These are phyloP conservation scores for Amazona ochrocephala DNA, from an alignment of 2,797 vertebrate species.

Conservation along the genomic window DNA sequence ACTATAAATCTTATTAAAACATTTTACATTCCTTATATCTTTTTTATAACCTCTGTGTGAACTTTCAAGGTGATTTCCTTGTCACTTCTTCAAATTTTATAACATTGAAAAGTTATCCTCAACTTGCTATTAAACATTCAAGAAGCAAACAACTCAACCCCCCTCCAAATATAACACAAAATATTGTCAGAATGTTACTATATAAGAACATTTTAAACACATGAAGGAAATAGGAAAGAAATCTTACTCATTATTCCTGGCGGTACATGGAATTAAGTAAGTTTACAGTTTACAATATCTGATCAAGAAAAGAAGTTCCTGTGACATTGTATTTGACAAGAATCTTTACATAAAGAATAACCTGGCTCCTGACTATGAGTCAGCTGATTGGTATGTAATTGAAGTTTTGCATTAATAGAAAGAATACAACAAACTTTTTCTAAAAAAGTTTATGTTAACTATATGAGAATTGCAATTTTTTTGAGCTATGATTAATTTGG, in stretches of 20 bases:
- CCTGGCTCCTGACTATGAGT: not conserved
- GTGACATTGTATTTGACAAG: not conserved
- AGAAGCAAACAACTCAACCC: not conserved
- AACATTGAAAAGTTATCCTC: not conserved
- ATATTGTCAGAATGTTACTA: not conserved
- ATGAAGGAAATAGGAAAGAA: not conserved
- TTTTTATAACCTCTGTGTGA: not conserved
- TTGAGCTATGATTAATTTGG: not conserved
- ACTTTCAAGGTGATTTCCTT: not conserved
- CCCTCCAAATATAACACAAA: not conserved
- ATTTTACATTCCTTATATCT: not conserved
- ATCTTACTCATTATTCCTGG: not conserved
- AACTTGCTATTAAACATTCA: not conserved
- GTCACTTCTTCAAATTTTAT: not conserved
- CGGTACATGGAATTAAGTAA: not conserved
- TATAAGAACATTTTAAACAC: not conserved
- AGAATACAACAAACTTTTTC: not conserved
- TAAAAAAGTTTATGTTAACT: not conserved
- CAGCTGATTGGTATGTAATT: not conserved
- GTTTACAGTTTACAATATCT: not conserved
- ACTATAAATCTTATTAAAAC: not conserved
- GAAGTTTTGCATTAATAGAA: not conserved
- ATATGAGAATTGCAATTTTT: not conserved
- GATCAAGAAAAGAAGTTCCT: not conserved
- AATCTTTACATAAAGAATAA: not conserved